These are phyloP conservation scores for Stramonita haemastoma DNA, from an alignment of 2,888 invertebrate genomes.

Conservation along the genomic window DNA sequence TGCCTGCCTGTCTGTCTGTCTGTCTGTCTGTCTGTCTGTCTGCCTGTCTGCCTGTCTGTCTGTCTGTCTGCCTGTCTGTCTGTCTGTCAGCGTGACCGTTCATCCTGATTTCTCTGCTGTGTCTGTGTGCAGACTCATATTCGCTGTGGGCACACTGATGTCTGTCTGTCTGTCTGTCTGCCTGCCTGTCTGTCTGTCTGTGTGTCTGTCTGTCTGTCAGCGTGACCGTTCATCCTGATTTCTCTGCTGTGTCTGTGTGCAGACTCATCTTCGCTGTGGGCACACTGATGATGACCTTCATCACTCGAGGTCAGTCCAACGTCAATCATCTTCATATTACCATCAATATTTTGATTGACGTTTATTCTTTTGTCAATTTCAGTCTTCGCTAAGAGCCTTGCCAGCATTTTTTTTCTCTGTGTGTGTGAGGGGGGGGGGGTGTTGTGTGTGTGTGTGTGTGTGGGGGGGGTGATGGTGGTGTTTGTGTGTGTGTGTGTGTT, in stretches of 20 bases:
- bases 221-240: too few relatives aligned
- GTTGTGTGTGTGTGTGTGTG: too few relatives aligned
- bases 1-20: not conserved
- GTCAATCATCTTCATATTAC: not conserved
- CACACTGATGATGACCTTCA: slow-evolving; percentile 67
- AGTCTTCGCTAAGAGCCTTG: too few relatives aligned
- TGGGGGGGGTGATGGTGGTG: too few relatives aligned
- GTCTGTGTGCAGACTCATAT: slow-evolving; percentile 55
- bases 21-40: too few relatives aligned
- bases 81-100: too few relatives aligned
- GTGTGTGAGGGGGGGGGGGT: too few relatives aligned
- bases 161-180: not conserved
- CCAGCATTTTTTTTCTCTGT: too few relatives aligned
- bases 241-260: slow-evolving; percentile 29
- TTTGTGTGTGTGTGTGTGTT: too few relatives aligned
- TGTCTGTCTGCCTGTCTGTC: not conserved
- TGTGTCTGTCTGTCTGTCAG: too few relatives aligned
- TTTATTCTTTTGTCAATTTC: too few relatives aligned
- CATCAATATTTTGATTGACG: too few relatives aligned
- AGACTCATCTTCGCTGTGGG: slow-evolving; percentile 63
- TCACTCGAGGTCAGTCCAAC: slow-evolving; percentile 52
- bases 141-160: slow-evolving; percentile 62
- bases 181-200: not conserved
- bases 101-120: not conserved
- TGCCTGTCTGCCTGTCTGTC: slow-evolving; percentile 39